Evolutionary conservation across 2,113 vertebrate genomes (phyloP), one percentile per base, ranked within the genome.

Genomic region (Eptesicus fuscus): DNA sequence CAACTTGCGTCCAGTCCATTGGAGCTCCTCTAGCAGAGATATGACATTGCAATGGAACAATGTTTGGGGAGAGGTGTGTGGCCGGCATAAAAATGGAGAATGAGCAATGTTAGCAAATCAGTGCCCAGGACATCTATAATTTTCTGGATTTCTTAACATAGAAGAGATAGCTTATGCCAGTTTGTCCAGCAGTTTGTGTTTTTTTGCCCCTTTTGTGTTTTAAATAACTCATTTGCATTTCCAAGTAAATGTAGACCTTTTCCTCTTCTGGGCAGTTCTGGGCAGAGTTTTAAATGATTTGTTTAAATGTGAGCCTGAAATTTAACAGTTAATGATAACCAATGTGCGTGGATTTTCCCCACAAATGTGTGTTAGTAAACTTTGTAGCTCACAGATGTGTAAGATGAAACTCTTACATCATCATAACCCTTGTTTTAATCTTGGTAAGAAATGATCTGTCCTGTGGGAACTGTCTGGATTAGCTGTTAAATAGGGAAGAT

Each of bases 341-440:
- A 37, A 0, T 30, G 30, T 78, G 47, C 9, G 1, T 70, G 61
- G 13, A 30, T 16, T 18, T 30, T 17, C 7, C 42, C 44, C 65
- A 8, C 17, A 77, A 53, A 22, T 13, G 2, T 30, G 37, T 96
- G 88, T 94, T 97, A 79, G 90, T 95, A 95, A 94, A 91, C 90
- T 65, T 88, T 88, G 91, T 70, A 88, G 93, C 74, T 96, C 96
- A 80, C 86, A 83, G 92, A 92, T 90, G 70, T 92, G 90, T 92
- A 95, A 98, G 97, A 97, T 87, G 91, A 97, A 98, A 97, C 96
- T 93, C 79, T 98, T 98, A 95, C 85, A 97, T 88, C 76, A 94
- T 91, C 92, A 71, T 51, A 90, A 82, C 83, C 96, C 74, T 97
- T 97, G 89, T 95, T 94, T 97, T 95, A 96, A 94, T 97, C 96